Percentiles rank a stretch among this genome's conserved stretches.
Evolutionary conservation across 2,797 vertebrate genomes (phyloP).

Genomic region (Sebastes hubbsi): DNA sequence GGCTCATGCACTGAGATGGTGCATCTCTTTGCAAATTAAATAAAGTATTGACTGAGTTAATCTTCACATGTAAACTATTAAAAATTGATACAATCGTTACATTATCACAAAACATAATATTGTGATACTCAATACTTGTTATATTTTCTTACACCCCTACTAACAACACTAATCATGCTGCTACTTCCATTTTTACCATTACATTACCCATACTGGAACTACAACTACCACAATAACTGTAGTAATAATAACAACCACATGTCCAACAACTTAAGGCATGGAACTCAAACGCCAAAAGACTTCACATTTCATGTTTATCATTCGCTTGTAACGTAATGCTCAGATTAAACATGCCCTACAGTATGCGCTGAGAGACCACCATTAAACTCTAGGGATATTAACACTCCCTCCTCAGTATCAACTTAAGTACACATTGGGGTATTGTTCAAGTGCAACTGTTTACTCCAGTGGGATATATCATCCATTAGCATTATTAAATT

Average conservation of each 20-base stretch:
- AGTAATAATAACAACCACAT: too few relatives aligned
- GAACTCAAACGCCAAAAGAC: background rate
- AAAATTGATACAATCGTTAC: too few relatives aligned
- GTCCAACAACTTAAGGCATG: too few relatives aligned
- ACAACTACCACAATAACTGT: background rate
- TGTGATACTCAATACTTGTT: too few relatives aligned
- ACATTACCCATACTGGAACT: background rate
- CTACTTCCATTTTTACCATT: background rate
- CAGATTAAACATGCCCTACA: background rate
- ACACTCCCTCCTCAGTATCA: background rate
- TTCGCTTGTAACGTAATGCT: background rate
- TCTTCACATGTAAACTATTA: too few relatives aligned
- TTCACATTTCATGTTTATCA: too few relatives aligned
- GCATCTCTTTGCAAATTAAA: too few relatives aligned
- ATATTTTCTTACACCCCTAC: too few relatives aligned
- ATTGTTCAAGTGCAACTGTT: background rate
- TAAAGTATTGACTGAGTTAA: too few relatives aligned
- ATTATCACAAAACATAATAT: too few relatives aligned
- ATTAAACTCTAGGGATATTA: slow-evolving; percentile 58
- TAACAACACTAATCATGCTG: background rate
- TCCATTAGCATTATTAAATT: slow-evolving; percentile 37
- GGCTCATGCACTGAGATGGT: too few relatives aligned
- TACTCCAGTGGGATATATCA: slow-evolving; percentile 32
- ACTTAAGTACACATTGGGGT: slow-evolving; percentile 16
- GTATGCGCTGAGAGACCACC: background rate